A percentile compares a stretch with the other conserved stretches of the same genome.
These are phyloP conservation scores for Muscidifurax raptorellus DNA, from an alignment of 1,140 invertebrate species.

Conservation along the genomic window DNA sequence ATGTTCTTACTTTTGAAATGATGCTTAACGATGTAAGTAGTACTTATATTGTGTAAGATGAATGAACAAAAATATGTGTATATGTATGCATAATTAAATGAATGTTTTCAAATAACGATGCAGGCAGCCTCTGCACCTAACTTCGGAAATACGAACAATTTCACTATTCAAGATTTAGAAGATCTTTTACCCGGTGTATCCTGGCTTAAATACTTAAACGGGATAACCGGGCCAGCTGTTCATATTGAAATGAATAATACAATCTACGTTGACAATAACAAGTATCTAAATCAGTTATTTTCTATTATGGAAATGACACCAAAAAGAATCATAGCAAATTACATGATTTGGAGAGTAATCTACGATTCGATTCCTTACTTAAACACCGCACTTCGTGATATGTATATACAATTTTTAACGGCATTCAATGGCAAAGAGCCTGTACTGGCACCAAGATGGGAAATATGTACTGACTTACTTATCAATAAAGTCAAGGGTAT, in stretches of 20 bases:
- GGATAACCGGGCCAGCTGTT: not conserved
- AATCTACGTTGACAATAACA: not conserved
- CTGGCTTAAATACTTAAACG: not conserved
- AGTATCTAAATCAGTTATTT: not conserved
- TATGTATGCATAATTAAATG: not conserved
- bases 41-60: not conserved
- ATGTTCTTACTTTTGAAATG: not conserved
- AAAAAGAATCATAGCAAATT: not conserved
- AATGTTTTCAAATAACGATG: not conserved
- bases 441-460: not conserved
- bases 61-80: too few species aligned
- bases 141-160: not conserved
- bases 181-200: not conserved
- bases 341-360: not conserved
- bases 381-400: not conserved
- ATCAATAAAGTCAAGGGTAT: not conserved
- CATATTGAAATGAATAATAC: not conserved
- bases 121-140: not conserved
- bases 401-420: not conserved
- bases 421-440: not conserved
- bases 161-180: not conserved
- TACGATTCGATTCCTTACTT: not conserved
- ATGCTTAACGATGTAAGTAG: slow-evolving; percentile 57
- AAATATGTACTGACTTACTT: not conserved
- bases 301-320: not conserved